Evolutionary conservation across 2,113 vertebrate species (phyloP).

Genomic region (Brachypodius melanocephalos): DNA sequence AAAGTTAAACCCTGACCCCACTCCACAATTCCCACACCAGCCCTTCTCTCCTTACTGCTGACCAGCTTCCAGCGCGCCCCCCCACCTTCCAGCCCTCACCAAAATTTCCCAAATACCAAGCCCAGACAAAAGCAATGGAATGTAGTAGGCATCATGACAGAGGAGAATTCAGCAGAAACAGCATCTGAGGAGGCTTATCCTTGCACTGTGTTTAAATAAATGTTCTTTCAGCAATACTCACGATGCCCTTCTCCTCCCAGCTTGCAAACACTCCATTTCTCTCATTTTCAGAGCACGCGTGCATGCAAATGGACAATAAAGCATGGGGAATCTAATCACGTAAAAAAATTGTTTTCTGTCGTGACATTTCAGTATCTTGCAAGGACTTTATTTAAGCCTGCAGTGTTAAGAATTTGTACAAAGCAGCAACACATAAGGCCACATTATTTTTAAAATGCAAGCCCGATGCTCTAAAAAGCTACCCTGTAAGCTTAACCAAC

Average conservation of each 20-base stretch:
- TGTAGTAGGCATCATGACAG: conserved; percentile 44
- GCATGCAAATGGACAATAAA: neutral
- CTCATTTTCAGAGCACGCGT: neutral
- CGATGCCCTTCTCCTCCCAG: neutral
- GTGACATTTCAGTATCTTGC: neutral
- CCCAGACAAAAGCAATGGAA: conserved; percentile 80
- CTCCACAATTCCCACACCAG: conserved; percentile 68
- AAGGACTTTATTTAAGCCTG: neutral
- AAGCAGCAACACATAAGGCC: neutral
- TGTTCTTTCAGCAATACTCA: neutral
- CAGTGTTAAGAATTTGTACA: neutral
- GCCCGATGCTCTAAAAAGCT: neutral
- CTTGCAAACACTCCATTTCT: neutral
- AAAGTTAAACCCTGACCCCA: conserved; percentile 80
- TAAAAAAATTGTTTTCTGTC: neutral
- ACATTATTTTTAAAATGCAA: neutral
- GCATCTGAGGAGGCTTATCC: conserved; percentile 29
- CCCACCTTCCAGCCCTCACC: conserved; percentile 66
- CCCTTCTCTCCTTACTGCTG: conserved; percentile 43
- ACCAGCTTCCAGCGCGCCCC: conserved; percentile 53
- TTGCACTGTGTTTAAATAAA: conserved; percentile 10
- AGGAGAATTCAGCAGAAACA: conserved; percentile 57
- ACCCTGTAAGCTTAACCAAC: neutral
- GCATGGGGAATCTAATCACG: rapidly evolving
- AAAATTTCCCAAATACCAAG: conserved; percentile 80